These are phyloP conservation scores for Spisula solida DNA, from an alignment of 2,888 invertebrate species.

Conservation along the genomic window DNA sequence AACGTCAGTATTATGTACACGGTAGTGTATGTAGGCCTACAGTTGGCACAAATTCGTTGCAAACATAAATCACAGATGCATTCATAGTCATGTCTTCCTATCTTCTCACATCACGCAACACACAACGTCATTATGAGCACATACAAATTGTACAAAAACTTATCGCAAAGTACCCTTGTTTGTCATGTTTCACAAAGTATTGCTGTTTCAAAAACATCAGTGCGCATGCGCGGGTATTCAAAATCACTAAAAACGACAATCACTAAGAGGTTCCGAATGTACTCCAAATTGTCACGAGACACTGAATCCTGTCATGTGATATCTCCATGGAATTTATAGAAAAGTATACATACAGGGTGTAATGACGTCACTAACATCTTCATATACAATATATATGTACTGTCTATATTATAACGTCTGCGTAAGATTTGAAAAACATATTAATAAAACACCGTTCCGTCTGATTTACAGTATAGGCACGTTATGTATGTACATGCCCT, in stretches of 20 bases:
- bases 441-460: not conserved
- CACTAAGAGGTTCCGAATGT: not conserved
- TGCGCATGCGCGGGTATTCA: not conserved
- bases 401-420: not conserved
- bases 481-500: not conserved
- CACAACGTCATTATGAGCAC: no score
- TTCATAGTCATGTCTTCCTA: not conserved
- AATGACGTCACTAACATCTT: not conserved
- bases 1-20: no score
- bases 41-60: slow-evolving; percentile 8
- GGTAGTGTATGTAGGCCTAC: not conserved
- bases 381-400: not conserved
- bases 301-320: slow-evolving; percentile 13
- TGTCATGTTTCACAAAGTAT: no score
- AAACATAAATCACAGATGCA: slow-evolving; percentile 4
- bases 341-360: not conserved
- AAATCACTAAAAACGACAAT: not conserved
- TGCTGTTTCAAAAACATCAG: no score
- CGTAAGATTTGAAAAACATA: not conserved
- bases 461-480: not conserved
- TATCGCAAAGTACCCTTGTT: no score
- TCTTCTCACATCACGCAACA: not conserved
- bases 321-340: not conserved
- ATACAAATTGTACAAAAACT: no score
- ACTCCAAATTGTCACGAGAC: not conserved